Evolutionary conservation across 2,797 vertebrate species (phyloP).

Genomic region (Euphonia xanthogaster): DNA sequence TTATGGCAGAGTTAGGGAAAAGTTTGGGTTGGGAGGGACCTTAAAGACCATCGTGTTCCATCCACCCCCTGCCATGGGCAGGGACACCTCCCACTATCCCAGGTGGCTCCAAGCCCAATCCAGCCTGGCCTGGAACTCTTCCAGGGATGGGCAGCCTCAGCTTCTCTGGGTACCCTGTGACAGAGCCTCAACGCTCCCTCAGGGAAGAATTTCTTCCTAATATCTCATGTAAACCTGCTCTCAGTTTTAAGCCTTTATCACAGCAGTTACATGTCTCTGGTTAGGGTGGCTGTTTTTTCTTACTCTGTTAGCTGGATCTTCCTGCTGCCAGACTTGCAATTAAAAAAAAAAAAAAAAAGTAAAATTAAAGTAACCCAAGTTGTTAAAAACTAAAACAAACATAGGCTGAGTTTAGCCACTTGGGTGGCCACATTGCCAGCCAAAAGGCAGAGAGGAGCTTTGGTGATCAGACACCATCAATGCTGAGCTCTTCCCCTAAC

Average conservation of each 20-base stretch:
- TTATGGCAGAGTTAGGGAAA: background rate
- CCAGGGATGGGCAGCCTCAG: background rate
- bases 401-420: background rate
- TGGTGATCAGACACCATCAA: background rate
- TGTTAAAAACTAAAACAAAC: background rate
- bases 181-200: background rate
- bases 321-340: background rate
- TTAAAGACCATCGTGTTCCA: fast-evolving
- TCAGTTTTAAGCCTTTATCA: background rate
- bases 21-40: background rate
- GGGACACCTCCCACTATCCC: background rate
- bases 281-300: background rate
- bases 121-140: fast-evolving
- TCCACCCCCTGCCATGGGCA: background rate
- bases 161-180: background rate
- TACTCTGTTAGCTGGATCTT: background rate
- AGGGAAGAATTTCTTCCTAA: background rate
- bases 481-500: background rate
- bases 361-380: background rate
- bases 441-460: background rate
- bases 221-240: background rate
- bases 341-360: background rate
- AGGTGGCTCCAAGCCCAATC: fast-evolving
- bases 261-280: background rate
- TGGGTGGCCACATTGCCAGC: background rate